Evolutionary conservation across 2,888 invertebrate species (phyloP).

Genomic region (Trypoxylon attenuatum): DNA sequence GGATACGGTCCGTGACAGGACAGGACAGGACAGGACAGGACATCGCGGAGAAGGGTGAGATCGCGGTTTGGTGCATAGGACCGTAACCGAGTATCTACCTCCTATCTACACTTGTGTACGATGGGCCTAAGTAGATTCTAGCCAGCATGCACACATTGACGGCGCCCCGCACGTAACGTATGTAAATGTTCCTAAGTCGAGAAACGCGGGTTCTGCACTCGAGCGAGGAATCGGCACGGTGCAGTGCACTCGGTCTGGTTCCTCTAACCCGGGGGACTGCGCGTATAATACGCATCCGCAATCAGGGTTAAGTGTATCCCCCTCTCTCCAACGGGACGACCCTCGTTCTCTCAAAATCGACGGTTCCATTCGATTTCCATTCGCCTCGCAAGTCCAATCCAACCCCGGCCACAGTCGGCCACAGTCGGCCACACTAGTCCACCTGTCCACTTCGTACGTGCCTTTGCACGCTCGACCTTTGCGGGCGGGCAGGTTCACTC

Average conservation of each 20-base stretch:
- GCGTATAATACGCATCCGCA: constrained; percentile 45
- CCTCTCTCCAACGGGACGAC: background rate
- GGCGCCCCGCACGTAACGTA: no score
- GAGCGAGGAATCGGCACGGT: constrained; percentile 19
- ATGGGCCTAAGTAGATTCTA: no score
- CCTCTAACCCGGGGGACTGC: constrained; percentile 9
- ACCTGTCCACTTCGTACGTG: no score
- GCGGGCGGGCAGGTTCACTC: no score
- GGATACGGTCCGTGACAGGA: background rate
- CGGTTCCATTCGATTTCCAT: background rate
- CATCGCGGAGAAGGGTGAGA: background rate
- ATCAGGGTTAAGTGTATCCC: constrained; percentile 46
- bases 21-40: background rate
- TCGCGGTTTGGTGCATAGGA: no score
- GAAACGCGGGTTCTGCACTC: no score
- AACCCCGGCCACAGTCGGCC: background rate
- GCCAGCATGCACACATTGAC: no score
- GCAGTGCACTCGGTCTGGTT: constrained; percentile 31
- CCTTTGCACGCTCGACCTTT: no score
- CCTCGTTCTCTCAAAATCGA: constrained; percentile 2
- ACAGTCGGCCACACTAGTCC: background rate
- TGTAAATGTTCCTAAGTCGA: no score
- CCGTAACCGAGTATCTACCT: no score
- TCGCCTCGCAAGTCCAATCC: constrained; percentile 1
- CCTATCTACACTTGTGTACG: no score